Conservation (phyloP, 2,113 vertebrate species). For the Xiphorhynchus elegans region DNA sequence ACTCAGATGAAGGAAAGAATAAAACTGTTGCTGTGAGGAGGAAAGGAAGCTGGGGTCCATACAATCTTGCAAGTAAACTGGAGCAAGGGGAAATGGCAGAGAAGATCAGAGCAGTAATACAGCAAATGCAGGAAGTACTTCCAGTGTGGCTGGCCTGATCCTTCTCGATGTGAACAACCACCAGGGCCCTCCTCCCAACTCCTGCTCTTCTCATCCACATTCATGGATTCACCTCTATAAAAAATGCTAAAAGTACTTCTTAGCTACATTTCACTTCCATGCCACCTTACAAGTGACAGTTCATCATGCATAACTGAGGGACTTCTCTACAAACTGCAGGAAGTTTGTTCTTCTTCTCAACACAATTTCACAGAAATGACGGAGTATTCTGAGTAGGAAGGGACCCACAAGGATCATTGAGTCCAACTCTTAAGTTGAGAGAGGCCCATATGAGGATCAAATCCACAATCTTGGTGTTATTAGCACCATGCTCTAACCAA, state of each 20-base stretch:
- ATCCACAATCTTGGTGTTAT: background rate
- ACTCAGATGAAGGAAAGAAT: background rate
- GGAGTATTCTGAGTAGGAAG: background rate
- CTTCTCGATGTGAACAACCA: background rate
- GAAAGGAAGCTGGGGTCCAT: background rate
- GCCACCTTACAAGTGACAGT: background rate
- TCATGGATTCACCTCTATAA: background rate
- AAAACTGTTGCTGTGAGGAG: background rate
- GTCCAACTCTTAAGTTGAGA: background rate
- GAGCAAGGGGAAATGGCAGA: background rate
- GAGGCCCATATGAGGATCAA: background rate
- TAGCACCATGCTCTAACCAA: background rate
- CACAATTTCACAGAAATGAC: background rate
- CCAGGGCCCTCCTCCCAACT: background rate
- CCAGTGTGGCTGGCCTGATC: background rate
- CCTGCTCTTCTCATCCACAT: background rate
- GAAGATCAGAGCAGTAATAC: background rate
- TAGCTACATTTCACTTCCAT: background rate
- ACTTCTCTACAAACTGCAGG: background rate
- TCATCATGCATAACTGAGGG: background rate
- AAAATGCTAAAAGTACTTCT: background rate
- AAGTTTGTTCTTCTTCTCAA: background rate
- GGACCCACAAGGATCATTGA: background rate
- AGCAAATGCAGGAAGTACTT: background rate
- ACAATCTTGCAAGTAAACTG: background rate